Conservation (phyloP, 2,113 vertebrate genomes). For the Craseonycteris thonglongyai region DNA sequence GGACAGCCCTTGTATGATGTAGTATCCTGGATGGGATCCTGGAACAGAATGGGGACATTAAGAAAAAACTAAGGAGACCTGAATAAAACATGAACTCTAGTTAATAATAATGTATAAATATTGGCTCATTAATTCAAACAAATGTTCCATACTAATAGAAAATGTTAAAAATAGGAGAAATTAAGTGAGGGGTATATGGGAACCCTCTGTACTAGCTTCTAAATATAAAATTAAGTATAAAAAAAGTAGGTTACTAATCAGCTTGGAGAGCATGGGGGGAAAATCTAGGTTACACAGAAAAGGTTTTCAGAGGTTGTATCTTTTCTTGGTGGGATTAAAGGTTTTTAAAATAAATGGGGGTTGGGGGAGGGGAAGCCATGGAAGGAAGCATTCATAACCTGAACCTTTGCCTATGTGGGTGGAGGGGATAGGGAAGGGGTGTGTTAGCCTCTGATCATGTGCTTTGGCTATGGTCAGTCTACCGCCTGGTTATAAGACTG, state of each 20-base stretch:
- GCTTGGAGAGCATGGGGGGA: neutral
- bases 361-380: neutral
- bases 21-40: neutral
- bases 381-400: neutral
- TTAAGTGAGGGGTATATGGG: too few species aligned
- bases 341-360: neutral
- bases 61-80: neutral
- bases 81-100: neutral
- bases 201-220: neutral
- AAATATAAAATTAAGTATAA: constrained; percentile 9
- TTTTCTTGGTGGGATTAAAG: neutral
- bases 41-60: neutral
- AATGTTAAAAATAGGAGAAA: neutral
- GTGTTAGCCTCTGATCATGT: neutral
- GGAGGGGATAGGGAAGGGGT: neutral
- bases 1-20: too few species aligned
- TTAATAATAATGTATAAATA: neutral
- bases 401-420: neutral
- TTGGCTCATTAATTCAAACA: neutral
- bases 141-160: neutral
- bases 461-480: neutral
- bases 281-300: neutral
- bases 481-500: neutral
- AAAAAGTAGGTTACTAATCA: neutral
- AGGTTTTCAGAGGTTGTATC: neutral